Evolutionary conservation across 2,797 vertebrate species (phyloP), one percentile per base, ranked within the genome.

Genomic region (Neopelma chrysocephalum): DNA sequence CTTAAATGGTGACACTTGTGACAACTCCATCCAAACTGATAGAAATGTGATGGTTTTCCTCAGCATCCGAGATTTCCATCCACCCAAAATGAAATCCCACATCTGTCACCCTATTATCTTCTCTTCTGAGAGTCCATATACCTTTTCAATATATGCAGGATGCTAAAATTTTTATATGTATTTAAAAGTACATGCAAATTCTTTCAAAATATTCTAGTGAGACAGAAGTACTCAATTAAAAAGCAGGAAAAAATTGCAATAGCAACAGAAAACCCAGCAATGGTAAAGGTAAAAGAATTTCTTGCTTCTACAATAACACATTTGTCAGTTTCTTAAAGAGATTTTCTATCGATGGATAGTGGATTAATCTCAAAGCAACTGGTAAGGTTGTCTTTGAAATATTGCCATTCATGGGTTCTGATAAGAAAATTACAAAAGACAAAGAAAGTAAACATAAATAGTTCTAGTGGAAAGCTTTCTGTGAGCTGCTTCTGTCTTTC

Each of bases 401-500:
- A 47, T 34, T 22, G 1, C 32, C 48, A 80, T 76, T 94, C n/a
- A 25, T 66, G 69, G 47, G 12, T 75, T 84, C 17, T 65, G 69
- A 71, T 91, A 88, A 73, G 71, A 94, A 95, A 94, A 93, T 93
- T 87, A 89, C 43, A 89, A 94, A 89, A 83, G 83, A n/a, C 32
- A 90, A 95, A 93, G 88, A 94, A 94, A 95, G 94, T 91, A 97
- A 97, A 96, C 92, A 95, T 57, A 95, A 89, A 87, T 92, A 81
- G 66, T 87, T 89, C 89, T 89, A 93, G 64, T 87, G 79, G 66
- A 94, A 96, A 87, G 72, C 87, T 95, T 96, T 96, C 48, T 68
- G 29, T 89, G 81, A 96, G 86, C 75, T 89, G 89, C 79, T 94
- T 97, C 96, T 97, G 96, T 97, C 96, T 97, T 96, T 97, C 97